These are phyloP conservation scores for Drosophila bocqueti DNA, from an alignment of 1,140 invertebrate genomes.

Conservation along the genomic window DNA sequence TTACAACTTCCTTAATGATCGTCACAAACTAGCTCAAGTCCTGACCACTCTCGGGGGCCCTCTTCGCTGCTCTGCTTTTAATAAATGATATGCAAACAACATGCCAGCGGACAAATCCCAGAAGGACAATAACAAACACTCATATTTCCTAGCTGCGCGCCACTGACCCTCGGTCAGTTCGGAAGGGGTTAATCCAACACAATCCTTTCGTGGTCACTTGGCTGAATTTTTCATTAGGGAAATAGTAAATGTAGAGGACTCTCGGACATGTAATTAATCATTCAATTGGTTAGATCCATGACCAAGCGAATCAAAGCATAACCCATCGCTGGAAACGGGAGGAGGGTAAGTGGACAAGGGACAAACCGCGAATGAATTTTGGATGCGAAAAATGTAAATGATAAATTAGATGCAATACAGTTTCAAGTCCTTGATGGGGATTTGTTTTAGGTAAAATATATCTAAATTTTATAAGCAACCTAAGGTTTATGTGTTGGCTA, in stretches of 20 bases:
- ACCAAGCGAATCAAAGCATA: constrained; percentile 60
- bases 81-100: constrained; percentile 75
- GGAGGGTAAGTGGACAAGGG: constrained; percentile 57
- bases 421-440: background rate
- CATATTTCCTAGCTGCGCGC: constrained; percentile 54
- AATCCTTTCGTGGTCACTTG: constrained; percentile 61
- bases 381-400: constrained; percentile 17
- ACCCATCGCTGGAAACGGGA: constrained; percentile 18
- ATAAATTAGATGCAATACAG: constrained; percentile 8
- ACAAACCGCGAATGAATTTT: constrained; percentile 48
- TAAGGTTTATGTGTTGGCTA: background rate
- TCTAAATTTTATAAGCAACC: too few species aligned
- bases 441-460: background rate
- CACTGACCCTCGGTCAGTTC: constrained; percentile 62
- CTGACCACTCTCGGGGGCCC: constrained; percentile 28
- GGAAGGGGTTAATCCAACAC: constrained; percentile 60
- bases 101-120: constrained; percentile 56
- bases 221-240: constrained; percentile 44
- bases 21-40: constrained; percentile 22
- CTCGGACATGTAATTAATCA: constrained; percentile 70
- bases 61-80: constrained; percentile 26
- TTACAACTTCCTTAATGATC: constrained; percentile 6
- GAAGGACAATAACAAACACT: constrained; percentile 68
- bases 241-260: background rate
- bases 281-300: constrained; percentile 72